Percentiles rank a stretch among this genome's conserved stretches.
These are phyloP conservation scores for Rhingia campestris DNA, from an alignment of 2,888 invertebrate species.

Conservation along the genomic window DNA sequence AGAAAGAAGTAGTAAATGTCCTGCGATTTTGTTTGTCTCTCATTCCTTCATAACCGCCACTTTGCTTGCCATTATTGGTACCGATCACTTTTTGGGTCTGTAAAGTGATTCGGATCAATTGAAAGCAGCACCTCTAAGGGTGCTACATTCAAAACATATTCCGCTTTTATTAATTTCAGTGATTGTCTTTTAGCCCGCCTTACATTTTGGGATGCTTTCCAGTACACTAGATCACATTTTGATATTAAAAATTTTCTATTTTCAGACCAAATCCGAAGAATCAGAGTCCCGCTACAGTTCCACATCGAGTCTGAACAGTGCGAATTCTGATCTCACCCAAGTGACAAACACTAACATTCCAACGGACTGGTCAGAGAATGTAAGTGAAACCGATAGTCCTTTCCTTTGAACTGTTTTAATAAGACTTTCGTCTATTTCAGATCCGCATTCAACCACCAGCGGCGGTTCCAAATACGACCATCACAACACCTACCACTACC, in stretches of 20 bases:
- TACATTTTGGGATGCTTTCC: neutral
- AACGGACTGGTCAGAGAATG: conserved; percentile 82
- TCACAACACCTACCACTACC: conserved; percentile 68
- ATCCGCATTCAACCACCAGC: conserved; percentile 76
- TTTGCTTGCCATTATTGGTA: too few relatives aligned
- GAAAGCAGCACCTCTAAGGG: too few relatives aligned
- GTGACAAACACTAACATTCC: conserved; percentile 72
- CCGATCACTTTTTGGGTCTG: too few relatives aligned
- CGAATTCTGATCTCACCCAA: conserved; percentile 83
- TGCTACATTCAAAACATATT: neutral
- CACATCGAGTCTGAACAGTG: conserved; percentile 85
- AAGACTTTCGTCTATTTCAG: conserved; percentile 69
- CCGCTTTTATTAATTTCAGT: too few relatives aligned
- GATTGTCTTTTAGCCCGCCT: too few relatives aligned
- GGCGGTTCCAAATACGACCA: conserved; percentile 62
- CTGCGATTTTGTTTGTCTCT: too few relatives aligned
- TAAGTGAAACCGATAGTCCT: conserved; percentile 69
- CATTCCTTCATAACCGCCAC: too few relatives aligned
- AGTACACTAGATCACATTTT: neutral
- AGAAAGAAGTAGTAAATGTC: too few relatives aligned
- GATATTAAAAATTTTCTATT: conserved; percentile 2
- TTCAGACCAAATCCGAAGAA: conserved; percentile 82
- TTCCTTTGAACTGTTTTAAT: neutral
- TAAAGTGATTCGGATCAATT: too few relatives aligned
- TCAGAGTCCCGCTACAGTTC: conserved; percentile 87